Base-by-base conservation (phyloP, 2,888 invertebrate species). In the Chironomus riparius region DNA sequence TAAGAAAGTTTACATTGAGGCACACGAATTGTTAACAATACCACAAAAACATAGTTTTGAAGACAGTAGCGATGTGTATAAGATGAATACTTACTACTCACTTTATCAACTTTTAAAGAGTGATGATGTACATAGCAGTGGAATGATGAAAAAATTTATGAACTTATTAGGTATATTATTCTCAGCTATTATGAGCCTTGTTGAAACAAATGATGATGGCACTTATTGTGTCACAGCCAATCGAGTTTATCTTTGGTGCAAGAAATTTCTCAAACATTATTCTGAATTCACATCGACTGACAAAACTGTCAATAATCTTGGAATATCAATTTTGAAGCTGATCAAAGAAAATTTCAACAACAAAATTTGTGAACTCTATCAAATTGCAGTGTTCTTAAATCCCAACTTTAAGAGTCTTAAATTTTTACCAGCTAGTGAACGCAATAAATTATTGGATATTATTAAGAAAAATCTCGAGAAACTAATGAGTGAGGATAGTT, bases 321-420 rank as follows among this genome's bases (percentile, higher is more conserved):
- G 73, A 76, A 47, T 48, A 12, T 38, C 68, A n/a, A 68, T 74
- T 5, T 15, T 73, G 3, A 28, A 73, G 12, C 47, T 77, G 47
- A 22, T 77, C 2, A 75, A 77, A 62, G 73, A 77, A 61, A 73
- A 77, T 28, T 77, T 77, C 24, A 62, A 68, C 10, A 22, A 21
- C 13, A 21, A 18, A 13, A 21, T 70, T 22, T 48, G 48, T 22
- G 78, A 77, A 47, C 73, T 76, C 47, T 77, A 78, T 69, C 76
- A 77, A 75, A 47, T 78, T 47, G 77, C 78, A 15, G 68, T 78
- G 15, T 78, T 78, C 21, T 21, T 78, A 6, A 77, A 78, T 72
- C 78, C 78, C 7, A 78, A 78, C 68, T 78, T 78, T 47, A 78
- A 78, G 73, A 77, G 76, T 47, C 18, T 78, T 13, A 78, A 78